A percentile compares a stretch with the other conserved stretches of the same genome.
Evolutionary conservation across 2,113 vertebrate species (phyloP).

Genomic region (Eulemur macaco): DNA sequence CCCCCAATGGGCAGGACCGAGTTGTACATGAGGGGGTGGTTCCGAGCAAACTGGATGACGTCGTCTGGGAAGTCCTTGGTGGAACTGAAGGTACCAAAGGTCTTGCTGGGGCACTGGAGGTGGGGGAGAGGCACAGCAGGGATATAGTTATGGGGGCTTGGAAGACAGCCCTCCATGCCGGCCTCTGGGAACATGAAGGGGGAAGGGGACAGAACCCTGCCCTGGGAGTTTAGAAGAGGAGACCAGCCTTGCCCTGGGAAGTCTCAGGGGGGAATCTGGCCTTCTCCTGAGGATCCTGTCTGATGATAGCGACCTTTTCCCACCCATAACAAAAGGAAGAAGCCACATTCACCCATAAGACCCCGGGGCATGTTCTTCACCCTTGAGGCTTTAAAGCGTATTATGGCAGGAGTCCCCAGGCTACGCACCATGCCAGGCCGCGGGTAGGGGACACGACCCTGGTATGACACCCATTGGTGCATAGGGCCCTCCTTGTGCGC

Average conservation of each 20-base stretch:
- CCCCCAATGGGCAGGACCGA: conserved; percentile 89
- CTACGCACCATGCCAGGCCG: conserved; percentile 96
- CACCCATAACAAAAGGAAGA: neutral
- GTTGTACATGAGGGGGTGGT: conserved; percentile 95
- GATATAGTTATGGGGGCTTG: neutral
- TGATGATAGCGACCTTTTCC: neutral
- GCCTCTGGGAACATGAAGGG: neutral
- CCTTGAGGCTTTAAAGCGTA: neutral
- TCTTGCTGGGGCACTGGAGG: conserved; percentile 96
- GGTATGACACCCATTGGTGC: conserved; percentile 98
- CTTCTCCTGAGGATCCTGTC: neutral
- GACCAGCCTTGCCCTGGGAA: neutral
- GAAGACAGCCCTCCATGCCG: neutral
- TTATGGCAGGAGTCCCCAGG: neutral
- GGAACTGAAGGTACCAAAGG: conserved; percentile 95
- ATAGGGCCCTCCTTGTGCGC: conserved; percentile 98
- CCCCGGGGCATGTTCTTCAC: neutral
- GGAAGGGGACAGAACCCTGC: neutral
- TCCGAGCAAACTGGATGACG: conserved; percentile 95
- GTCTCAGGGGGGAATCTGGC: neutral
- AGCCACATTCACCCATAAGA: neutral
- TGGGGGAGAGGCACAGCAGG: neutral
- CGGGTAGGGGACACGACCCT: conserved; percentile 97
- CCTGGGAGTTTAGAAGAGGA: neutral
- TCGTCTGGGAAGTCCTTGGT: conserved; percentile 97